Evolutionary conservation across 2,888 invertebrate species (phyloP).

Genomic region (Nipponacmea schrenckii): DNA sequence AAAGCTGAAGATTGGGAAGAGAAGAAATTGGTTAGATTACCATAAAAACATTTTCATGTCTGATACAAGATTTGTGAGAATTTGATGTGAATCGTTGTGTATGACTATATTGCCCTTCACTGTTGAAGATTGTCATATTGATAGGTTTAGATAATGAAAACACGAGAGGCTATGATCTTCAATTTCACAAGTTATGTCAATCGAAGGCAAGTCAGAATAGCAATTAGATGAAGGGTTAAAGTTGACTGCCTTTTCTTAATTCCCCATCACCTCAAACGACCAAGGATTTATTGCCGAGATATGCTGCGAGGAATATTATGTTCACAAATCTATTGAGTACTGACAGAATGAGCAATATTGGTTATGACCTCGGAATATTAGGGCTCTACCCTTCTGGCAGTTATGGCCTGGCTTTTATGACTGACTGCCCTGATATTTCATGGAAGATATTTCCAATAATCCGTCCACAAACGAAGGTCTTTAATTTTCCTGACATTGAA

Average conservation of each 20-base stretch:
- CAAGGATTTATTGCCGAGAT: conserved; percentile 21
- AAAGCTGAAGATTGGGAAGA: neutral
- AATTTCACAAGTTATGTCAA: conserved; percentile 24
- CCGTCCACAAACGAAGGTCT: conserved; percentile 20
- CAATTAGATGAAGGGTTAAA: conserved; percentile 16
- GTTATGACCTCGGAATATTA: conserved; percentile 16
- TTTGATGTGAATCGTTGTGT: conserved; percentile 18
- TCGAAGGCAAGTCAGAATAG: conserved; percentile 20
- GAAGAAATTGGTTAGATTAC: conserved; percentile 18
- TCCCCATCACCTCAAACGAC: conserved; percentile 19
- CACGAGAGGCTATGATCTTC: conserved; percentile 14
- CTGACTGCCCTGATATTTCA: conserved; percentile 22
- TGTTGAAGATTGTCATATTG: conserved; percentile 12
- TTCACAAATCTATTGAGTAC: conserved; percentile 18
- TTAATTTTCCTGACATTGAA: conserved; percentile 20
- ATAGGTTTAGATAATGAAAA: conserved; percentile 24
- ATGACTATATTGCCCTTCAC: conserved; percentile 15
- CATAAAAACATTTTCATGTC: conserved; percentile 26
- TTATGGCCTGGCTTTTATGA: conserved; percentile 23
- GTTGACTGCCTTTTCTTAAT: conserved; percentile 17
- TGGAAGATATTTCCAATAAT: conserved; percentile 24
- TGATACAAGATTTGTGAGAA: conserved; percentile 19
- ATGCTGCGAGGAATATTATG: conserved; percentile 18
- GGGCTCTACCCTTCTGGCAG: conserved; percentile 5
- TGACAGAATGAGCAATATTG: conserved; percentile 22